These are phyloP conservation scores for Mechanitis mazaeus DNA, from an alignment of 2,888 invertebrate species.

Conservation along the genomic window DNA sequence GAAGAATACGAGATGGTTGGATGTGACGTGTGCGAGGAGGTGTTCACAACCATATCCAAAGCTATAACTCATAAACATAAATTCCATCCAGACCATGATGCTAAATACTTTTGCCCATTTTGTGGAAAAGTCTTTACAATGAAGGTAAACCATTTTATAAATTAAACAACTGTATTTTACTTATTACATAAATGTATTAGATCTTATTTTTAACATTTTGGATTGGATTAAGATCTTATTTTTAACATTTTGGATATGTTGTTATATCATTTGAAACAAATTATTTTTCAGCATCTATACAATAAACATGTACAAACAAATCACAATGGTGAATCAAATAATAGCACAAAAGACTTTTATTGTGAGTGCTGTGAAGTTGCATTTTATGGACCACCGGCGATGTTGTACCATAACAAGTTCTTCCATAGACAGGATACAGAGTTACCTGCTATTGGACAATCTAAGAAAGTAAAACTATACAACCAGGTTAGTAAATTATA, in stretches of 20 bases:
- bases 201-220: no score
- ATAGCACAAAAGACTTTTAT: constrained; percentile 43
- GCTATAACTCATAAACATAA: constrained; percentile 82
- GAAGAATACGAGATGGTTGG: constrained; percentile 55
- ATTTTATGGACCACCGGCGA: constrained; percentile 75
- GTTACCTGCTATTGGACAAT: constrained; percentile 55
- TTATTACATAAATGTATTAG: no score
- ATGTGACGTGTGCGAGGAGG: constrained; percentile 79
- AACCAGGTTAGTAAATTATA: constrained; percentile 45
- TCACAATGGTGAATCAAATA: constrained; percentile 50
- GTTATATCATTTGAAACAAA: constrained; percentile 17
- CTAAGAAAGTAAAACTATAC: constrained; percentile 57
- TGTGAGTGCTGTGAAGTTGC: constrained; percentile 76
- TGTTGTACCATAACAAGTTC: constrained; percentile 76
- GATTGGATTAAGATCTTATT: no score
- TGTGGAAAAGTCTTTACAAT: constrained; percentile 83
- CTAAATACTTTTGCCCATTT: constrained; percentile 80
- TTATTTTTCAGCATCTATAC: constrained; percentile 69
- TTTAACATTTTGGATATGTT: no score
- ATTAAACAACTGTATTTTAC: no score
- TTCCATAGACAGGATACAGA: constrained; percentile 66
- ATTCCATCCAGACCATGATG: constrained; percentile 78
- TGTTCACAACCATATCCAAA: constrained; percentile 76
- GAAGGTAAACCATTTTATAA: constrained; percentile 57
- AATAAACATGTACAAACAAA: constrained; percentile 74